Conservation (phyloP, 2,888 invertebrate genomes). For the Limnephilus lunatus region DNA sequence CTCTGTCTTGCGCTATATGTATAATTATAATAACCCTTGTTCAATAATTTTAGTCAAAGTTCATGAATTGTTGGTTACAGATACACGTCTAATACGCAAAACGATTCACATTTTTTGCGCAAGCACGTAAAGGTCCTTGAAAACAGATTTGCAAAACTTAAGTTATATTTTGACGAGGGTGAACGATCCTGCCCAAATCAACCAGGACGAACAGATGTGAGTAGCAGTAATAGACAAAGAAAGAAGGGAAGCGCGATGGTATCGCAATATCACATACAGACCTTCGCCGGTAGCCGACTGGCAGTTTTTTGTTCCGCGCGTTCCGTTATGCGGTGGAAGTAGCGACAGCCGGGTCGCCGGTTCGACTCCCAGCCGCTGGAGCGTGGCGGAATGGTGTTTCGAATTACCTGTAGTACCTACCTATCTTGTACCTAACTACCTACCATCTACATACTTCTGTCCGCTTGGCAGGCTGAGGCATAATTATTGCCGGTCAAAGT, state of each 20-base stretch:
- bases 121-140: neutral
- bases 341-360: constrained; percentile 50
- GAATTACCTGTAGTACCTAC: constrained; percentile 16
- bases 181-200: neutral
- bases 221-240: neutral
- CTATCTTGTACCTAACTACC: neutral
- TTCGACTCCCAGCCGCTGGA: constrained; percentile 43
- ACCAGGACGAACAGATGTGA: neutral
- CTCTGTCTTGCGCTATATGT: too few relatives aligned
- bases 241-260: neutral
- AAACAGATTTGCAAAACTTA: neutral
- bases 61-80: neutral
- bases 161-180: neutral
- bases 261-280: neutral
- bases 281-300: constrained; percentile 39
- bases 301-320: constrained; percentile 36
- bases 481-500: neutral
- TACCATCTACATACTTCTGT: constrained; percentile 2
- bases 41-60: too few relatives aligned
- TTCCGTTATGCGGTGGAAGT: constrained; percentile 20
- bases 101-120: neutral
- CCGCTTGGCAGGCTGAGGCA: neutral
- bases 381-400: constrained; percentile 46
- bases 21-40: too few relatives aligned
- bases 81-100: neutral